Conservation (phyloP, 2,113 vertebrate genomes). For the Xiphophorus hellerii region DNA sequence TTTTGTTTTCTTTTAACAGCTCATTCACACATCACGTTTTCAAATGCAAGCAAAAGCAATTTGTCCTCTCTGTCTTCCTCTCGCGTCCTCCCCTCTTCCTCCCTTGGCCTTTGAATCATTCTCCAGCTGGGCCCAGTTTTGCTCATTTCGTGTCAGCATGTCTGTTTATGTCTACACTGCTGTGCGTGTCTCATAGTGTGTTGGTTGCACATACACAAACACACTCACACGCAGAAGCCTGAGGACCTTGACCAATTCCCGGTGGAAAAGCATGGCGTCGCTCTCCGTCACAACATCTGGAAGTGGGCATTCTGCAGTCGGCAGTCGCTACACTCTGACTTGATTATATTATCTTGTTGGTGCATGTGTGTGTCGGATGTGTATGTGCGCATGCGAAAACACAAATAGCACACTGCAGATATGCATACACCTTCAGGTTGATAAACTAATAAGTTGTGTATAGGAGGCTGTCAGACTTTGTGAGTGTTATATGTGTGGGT, state of each 20-base stretch:
- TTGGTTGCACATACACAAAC: constrained; percentile 17
- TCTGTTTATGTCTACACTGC: constrained; percentile 68
- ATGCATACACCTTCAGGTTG: constrained; percentile 31
- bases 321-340: constrained; percentile 89
- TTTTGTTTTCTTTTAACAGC: constrained; percentile 81
- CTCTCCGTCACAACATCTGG: constrained; percentile 93
- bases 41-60: constrained; percentile 74
- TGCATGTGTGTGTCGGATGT: constrained; percentile 34
- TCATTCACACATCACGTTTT: constrained; percentile 80
- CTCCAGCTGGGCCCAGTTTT: constrained; percentile 81
- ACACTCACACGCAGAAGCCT: constrained; percentile 58
- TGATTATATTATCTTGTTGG: constrained; percentile 90
- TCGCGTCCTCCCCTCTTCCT: constrained; percentile 64
- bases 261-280: constrained; percentile 82
- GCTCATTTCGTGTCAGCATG: constrained; percentile 71
- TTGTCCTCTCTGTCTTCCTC: constrained; percentile 72
- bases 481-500: constrained; percentile 50
- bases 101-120: constrained; percentile 75
- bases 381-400: constrained; percentile 10
- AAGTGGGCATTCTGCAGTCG: constrained; percentile 88
- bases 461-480: constrained; percentile 19
- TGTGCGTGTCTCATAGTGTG: constrained; percentile 32
- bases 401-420: constrained; percentile 30
- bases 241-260: constrained; percentile 84
- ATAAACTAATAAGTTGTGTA: constrained; percentile 45